These are phyloP conservation scores for Heteractis magnifica DNA, from an alignment of 92 coral and sea anemone species.

Conservation along the genomic window DNA sequence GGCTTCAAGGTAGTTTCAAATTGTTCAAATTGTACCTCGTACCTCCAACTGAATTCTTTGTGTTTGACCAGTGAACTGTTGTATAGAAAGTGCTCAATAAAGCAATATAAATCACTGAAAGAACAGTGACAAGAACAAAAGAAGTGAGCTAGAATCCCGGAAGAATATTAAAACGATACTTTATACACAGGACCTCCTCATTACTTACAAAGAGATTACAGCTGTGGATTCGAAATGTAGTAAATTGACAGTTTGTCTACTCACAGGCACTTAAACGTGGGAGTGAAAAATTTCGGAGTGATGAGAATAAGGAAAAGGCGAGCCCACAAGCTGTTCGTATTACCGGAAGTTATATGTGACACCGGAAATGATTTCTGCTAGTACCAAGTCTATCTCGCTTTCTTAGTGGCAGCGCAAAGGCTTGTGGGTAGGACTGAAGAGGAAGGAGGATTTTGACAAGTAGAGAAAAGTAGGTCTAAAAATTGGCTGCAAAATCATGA, in stretches of 20 bases:
- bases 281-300: neutral
- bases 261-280: neutral
- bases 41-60: too few species aligned
- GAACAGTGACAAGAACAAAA: too few species aligned
- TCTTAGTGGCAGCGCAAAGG: slow-evolving; percentile 1
- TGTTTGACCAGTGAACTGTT: too few species aligned
- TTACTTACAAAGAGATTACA: too few species aligned
- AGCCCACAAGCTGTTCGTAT: neutral
- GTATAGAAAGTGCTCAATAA: too few species aligned
- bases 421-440: slow-evolving; percentile 24
- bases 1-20: too few species aligned
- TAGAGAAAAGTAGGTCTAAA: neutral
- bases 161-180: too few species aligned
- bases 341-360: neutral
- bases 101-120: too few species aligned
- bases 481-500: slow-evolving; percentile 44
- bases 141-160: too few species aligned
- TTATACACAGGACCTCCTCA: neutral
- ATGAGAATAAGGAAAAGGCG: neutral
- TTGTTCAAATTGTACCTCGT: too few species aligned
- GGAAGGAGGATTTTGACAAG: slow-evolving; percentile 34
- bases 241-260: neutral
- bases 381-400: slow-evolving; percentile 6
- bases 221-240: neutral
- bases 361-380: slow-evolving; percentile 1